Evolutionary conservation across 2,888 invertebrate species (phyloP), one percentile per base, ranked within the genome.

Genomic region (Nemurella pictetii): DNA sequence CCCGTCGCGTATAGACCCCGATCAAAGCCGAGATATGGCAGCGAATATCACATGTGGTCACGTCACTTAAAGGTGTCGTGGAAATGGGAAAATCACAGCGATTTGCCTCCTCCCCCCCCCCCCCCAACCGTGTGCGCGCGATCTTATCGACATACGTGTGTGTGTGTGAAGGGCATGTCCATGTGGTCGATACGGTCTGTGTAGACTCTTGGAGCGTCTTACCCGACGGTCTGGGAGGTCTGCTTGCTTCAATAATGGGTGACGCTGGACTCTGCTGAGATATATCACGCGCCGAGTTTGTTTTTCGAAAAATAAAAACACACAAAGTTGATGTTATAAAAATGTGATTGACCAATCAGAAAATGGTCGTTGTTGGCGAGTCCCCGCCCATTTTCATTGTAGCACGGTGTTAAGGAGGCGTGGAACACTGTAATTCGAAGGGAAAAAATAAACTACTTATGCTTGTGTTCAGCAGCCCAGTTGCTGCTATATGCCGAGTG

Each of bases 381-480:
- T 7, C 80, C 5, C 80, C 80, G 30, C 80, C 80, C 35, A 30
- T 36, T 81, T 81, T 32, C 80, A 81, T 81, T 36, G 80, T 36
- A 81, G 32, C 80, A 35, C 80, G 20, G 80, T 36, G 35, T 36
- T 36, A 81, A 28, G 36, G 29, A 35, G 80, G 80, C 80, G 80
- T 30, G 80, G 36, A 3, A 1, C 15, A 20, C 0, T 32, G 80
- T 26, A 81, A 81, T 81, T 81, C 35, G 25, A 81, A 81, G n/a
- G n/a, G n/a, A 81, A 81, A 81, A 81, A 55, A 55, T 20, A 81
- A 80, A 30, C 80, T 80, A 81, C 80, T 30, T 80, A 81, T 36
- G 32, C 35, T 3, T 81, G 32, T 81, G 4, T n/a, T 5, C 80
- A 7, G n/a, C 30, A n/a, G n/a, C n/a, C n/a, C 36, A 81, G 80